These are phyloP conservation scores for Cynopterus sphinx DNA, from an alignment of 2,797 vertebrate species.

Conservation along the genomic window DNA sequence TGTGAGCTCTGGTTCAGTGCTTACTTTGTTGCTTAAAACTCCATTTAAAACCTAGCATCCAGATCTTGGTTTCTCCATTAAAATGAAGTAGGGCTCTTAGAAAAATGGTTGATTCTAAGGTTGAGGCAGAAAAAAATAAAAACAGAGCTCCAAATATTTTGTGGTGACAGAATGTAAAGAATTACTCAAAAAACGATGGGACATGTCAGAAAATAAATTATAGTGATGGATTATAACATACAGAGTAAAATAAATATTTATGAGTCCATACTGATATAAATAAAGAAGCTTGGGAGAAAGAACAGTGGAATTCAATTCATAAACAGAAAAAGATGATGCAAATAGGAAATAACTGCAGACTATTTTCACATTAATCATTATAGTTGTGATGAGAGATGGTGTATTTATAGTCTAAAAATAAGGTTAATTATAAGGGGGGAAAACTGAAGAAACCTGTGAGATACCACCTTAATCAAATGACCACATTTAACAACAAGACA, in stretches of 20 bases:
- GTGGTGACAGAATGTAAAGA: neutral
- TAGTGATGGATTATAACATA: neutral
- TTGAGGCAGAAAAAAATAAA: neutral
- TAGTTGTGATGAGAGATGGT: neutral
- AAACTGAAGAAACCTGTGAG: neutral
- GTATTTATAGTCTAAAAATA: neutral
- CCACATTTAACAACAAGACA: neutral
- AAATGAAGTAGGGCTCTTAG: neutral
- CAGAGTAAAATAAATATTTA: neutral
- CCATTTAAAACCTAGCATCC: neutral
- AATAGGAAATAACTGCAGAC: neutral
- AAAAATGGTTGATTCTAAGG: neutral
- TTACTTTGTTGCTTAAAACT: neutral
- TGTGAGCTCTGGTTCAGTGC: neutral
- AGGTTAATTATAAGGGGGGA: neutral
- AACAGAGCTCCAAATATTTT: neutral
- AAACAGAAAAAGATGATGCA: neutral
- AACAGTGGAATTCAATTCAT: neutral
- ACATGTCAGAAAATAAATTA: neutral
- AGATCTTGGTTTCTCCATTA: neutral
- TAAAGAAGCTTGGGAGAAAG: neutral
- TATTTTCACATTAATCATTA: neutral
- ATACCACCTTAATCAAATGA: neutral
- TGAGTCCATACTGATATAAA: neutral
- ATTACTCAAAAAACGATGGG: neutral